Percentiles rank a stretch among this genome's conserved stretches.
Evolutionary conservation across 2,797 vertebrate species (phyloP).

Genomic region (Luscinia luscinia): DNA sequence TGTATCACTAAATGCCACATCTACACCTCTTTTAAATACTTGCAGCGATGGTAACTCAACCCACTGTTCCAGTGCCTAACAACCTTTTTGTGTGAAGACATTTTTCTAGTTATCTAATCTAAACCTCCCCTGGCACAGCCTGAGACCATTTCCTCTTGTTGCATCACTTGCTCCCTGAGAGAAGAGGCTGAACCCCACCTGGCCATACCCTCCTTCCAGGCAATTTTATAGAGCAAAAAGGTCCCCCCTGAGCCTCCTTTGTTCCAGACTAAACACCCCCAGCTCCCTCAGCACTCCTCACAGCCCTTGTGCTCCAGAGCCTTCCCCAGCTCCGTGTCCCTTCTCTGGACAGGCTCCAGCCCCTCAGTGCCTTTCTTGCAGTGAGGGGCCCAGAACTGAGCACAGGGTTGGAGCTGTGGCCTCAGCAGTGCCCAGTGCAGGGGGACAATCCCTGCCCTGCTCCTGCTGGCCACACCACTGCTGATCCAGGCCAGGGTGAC

Average conservation of each 20-base stretch:
- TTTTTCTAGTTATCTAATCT: background rate
- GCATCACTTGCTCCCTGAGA: background rate
- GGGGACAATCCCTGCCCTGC: fast-evolving
- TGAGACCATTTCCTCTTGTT: background rate
- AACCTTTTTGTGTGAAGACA: background rate
- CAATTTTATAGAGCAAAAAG: background rate
- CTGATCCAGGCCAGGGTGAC: background rate
- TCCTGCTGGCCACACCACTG: background rate
- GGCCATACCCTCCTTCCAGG: background rate
- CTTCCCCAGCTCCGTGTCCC: fast-evolving
- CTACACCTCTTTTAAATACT: background rate
- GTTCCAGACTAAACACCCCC: fast-evolving
- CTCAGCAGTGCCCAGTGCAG: fast-evolving
- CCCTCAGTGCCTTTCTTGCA: fast-evolving
- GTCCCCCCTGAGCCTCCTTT: background rate
- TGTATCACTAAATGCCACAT: background rate
- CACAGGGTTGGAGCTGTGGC: fast-evolving
- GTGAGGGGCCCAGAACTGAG: background rate
- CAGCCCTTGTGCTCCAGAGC: background rate
- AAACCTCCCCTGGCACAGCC: background rate
- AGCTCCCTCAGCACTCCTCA: background rate
- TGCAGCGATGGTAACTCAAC: background rate
- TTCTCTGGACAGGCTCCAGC: background rate
- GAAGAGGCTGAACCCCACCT: background rate
- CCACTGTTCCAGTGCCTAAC: too few species aligned